Evolutionary conservation across 2,797 vertebrate genomes (phyloP).

Genomic region (Fistularia tabacaria): DNA sequence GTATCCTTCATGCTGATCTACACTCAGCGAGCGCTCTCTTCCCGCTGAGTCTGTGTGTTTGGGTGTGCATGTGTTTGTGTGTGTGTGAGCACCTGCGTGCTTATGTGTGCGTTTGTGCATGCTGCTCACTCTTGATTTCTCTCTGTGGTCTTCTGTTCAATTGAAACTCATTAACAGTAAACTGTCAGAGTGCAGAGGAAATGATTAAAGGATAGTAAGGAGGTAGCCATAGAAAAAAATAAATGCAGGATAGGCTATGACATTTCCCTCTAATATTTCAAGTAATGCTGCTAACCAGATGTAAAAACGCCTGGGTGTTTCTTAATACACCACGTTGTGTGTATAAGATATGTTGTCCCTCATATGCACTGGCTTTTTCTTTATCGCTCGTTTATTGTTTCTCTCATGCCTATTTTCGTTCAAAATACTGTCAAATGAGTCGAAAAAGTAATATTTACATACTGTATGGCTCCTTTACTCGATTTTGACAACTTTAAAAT

Average conservation of each 20-base stretch:
- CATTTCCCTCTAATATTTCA: conserved; percentile 56
- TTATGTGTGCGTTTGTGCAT: neutral
- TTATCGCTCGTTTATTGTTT: too few species aligned
- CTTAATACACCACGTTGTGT: conserved; percentile 3
- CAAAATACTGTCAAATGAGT: neutral
- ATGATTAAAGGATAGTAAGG: conserved; percentile 4
- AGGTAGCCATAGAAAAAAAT: neutral
- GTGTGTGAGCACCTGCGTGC: too few species aligned
- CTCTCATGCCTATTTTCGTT: too few species aligned
- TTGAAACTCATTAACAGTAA: conserved; percentile 60
- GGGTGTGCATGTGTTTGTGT: conserved; percentile 8
- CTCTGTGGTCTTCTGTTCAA: conserved; percentile 42
- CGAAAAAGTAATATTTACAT: too few species aligned
- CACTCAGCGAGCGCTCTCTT: conserved; percentile 24
- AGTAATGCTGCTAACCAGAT: conserved; percentile 21
- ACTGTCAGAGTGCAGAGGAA: conserved; percentile 42
- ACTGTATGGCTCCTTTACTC: too few species aligned
- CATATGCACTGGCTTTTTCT: neutral
- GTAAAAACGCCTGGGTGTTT: conserved; percentile 18
- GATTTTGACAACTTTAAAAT: too few species aligned
- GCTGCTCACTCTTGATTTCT: conserved; percentile 37
- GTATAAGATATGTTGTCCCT: too few species aligned
- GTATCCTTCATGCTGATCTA: conserved; percentile 32
- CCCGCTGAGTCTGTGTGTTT: conserved; percentile 32
- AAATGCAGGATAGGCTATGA: conserved; percentile 30